Percentiles rank a stretch among this genome's conserved stretches.
Conservation (phyloP, 2,113 vertebrate genomes). For the Ictalurus furcatus region DNA sequence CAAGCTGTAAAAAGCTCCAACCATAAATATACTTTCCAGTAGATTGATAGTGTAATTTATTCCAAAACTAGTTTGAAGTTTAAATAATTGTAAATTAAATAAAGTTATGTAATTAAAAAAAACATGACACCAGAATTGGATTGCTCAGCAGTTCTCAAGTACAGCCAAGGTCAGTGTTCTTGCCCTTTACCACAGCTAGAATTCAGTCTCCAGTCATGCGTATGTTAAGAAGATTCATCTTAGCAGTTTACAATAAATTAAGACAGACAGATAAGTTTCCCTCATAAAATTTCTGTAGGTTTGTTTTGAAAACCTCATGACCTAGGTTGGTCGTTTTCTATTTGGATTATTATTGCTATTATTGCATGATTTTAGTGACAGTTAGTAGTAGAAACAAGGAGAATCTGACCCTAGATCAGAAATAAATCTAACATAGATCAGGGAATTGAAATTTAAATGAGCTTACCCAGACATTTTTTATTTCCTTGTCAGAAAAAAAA, state of each 20-base stretch:
- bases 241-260: background rate
- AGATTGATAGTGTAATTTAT: background rate
- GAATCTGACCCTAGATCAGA: background rate
- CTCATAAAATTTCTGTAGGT: background rate
- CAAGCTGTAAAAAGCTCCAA: background rate
- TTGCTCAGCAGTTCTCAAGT: conserved; percentile 36
- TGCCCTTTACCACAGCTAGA: background rate
- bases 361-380: background rate
- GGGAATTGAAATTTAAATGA: conserved; percentile 27
- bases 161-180: conserved; percentile 36
- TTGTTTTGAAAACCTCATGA: background rate
- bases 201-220: background rate
- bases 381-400: background rate
- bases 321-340: background rate
- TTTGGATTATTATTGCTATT: background rate
- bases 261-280: background rate
- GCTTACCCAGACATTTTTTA: conserved; percentile 43
- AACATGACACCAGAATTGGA: background rate
- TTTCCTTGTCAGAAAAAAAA: conserved; percentile 27
- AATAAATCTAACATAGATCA: background rate
- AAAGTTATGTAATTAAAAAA: background rate
- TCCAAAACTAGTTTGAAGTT: background rate
- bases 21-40: background rate
- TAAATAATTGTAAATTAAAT: background rate
- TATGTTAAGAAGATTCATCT: background rate